Percentiles rank a stretch among this genome's conserved stretches.
phyloP scores from a whole-genome alignment of 2,113 vertebrate species.

The Mirza zaza region DNA sequence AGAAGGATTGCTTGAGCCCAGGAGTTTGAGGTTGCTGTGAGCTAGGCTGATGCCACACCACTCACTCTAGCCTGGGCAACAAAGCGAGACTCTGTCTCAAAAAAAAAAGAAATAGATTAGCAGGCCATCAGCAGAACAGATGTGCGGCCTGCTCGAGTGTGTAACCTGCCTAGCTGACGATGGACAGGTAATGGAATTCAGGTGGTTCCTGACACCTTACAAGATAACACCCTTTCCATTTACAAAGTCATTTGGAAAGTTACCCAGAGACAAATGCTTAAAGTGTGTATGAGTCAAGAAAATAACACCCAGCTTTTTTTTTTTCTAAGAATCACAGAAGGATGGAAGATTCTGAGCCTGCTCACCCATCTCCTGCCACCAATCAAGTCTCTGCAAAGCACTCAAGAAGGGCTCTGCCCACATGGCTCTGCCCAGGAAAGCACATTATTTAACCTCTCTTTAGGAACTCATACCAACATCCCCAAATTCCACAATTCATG shows the following conservation, averaged over 20 bases:
- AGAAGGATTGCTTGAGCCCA: too few species aligned
- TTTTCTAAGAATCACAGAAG: background rate
- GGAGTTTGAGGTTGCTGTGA: too few species aligned
- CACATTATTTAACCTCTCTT: background rate
- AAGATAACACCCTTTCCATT: background rate
- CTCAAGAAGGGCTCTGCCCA: background rate
- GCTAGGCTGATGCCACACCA: too few species aligned
- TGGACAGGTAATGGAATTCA: background rate
- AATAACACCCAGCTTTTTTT: background rate
- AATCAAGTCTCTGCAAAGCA: background rate
- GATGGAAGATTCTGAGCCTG: background rate
- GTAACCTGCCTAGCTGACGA: background rate
- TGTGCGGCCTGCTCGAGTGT: background rate
- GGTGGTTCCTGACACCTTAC: background rate
- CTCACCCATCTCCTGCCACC: background rate
- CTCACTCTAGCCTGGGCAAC: too few species aligned
- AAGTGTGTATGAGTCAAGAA: background rate
- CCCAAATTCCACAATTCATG: background rate
- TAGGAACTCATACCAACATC: background rate
- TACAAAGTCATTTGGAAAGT: background rate
- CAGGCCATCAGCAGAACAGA: background rate
- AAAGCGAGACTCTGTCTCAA: too few species aligned
- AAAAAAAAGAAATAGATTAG: background rate
- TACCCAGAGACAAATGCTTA: constrained; percentile 28
- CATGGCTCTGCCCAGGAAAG: background rate